phyloP scores from a whole-genome alignment of 2,113 vertebrate species.

The Pluvialis apricaria region DNA sequence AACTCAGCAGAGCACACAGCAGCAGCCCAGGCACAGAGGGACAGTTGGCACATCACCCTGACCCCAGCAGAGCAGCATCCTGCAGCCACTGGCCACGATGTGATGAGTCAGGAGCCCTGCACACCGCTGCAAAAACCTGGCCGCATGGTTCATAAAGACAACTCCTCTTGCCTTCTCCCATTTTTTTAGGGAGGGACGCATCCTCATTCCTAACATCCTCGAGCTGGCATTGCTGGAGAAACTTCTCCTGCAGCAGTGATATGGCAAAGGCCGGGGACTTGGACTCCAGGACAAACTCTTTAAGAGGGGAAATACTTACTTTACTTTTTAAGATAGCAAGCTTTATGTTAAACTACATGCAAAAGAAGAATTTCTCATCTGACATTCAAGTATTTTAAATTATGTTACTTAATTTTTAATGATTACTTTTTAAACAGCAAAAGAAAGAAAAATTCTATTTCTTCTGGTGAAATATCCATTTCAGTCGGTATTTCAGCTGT shows the following conservation, averaged over 20 bases:
- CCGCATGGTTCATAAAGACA: background rate
- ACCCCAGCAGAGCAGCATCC: background rate
- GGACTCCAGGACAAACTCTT: background rate
- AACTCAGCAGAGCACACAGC: background rate
- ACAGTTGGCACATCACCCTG: background rate
- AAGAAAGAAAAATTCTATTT: background rate
- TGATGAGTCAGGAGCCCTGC: background rate
- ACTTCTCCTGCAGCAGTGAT: background rate
- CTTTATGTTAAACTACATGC: background rate
- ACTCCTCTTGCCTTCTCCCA: background rate
- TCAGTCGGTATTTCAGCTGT: background rate
- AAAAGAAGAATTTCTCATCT: background rate
- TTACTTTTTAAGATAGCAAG: background rate
- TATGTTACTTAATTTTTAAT: background rate
- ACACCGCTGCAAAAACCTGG: background rate
- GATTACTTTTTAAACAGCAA: background rate
- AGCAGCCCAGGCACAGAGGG: background rate
- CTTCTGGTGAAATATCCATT: background rate
- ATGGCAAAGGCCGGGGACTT: background rate
- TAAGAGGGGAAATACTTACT: background rate
- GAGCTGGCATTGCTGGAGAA: background rate
- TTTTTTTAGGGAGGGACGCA: background rate
- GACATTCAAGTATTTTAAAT: background rate
- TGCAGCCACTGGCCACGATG: background rate
- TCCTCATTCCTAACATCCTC: background rate